phyloP scores from a whole-genome alignment of 2,888 invertebrate genomes.

The Pollenia labialis region DNA sequence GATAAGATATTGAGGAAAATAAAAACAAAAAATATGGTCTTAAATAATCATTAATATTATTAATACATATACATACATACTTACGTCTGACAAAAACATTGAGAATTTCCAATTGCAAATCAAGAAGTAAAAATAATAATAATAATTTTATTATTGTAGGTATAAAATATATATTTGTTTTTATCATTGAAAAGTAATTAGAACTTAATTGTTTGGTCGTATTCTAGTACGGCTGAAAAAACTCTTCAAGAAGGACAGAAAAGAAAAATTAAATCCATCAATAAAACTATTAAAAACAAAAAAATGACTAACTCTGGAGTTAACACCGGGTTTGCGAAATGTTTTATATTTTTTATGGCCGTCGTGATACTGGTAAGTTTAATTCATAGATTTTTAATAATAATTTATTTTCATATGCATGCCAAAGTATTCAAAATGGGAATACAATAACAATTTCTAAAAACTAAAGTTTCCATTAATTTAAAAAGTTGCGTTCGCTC shows the following conservation, averaged over 20 bases:
- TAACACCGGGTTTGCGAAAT: constrained; percentile 81
- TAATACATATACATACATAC: not conserved
- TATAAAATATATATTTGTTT: not conserved
- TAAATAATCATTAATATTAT: constrained; percentile 6
- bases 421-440: no score
- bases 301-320: constrained; percentile 78
- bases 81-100: constrained; percentile 17
- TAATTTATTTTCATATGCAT: no score
- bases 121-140: constrained; percentile 30
- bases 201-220: constrained; percentile 57
- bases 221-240: constrained; percentile 55
- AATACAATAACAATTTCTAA: no score
- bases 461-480: no score
- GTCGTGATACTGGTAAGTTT: constrained; percentile 80
- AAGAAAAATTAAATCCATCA: constrained; percentile 45
- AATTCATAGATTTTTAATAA: not conserved
- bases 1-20: constrained; percentile 64
- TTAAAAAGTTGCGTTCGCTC: no score
- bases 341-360: constrained; percentile 82
- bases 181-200: constrained; percentile 26
- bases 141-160: constrained; percentile 1
- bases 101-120: constrained; percentile 13
- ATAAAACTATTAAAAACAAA: not conserved
- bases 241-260: constrained; percentile 56
- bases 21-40: constrained; percentile 13